Base-by-base conservation (phyloP, 2,888 invertebrate genomes). In the Zonitis immaculata region DNA sequence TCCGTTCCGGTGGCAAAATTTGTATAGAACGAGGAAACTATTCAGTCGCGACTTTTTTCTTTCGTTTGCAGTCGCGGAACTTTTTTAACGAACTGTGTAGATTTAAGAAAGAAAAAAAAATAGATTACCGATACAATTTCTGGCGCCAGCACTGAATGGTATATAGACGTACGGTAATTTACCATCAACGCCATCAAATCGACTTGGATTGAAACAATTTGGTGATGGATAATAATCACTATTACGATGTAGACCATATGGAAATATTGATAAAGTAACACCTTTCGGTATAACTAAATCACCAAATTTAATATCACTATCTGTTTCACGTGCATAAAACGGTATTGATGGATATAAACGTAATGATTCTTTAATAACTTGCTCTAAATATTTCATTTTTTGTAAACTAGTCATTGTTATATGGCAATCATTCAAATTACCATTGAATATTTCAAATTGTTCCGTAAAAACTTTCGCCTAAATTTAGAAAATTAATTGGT, bases 111-210 rank as follows among this genome's bases (percentile, higher is more conserved):
- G n/a, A n/a, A 26, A 26, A 26, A 39, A 22, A 28, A 55, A 63
- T 59, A 22, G 22, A 22, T n/a, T 65, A 79, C 80, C 80, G 53
- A 84, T 80, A 59, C 84, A 84, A 64, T 85, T 85, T 42, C 85
- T 78, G 0, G 83, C 80, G 0, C 85, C 85, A 8, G 84, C 85
- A 60, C 84, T 85, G 53, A 85, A 85, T 0, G 83, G 80, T 1
- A 85, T 66, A 72, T 79, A 84, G 22, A 77, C 77, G 62, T 80
- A 83, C 0, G 80, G 78, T 46, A 76, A 78, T 1, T 69, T 71
- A 5, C 62, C 69, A n/a, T 73, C 68, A 49, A 73, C 65, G 1
- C 64, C 52, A 27, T 77, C 74, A 57, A 81, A 83, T 27, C 84
- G 76, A 49, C 82, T 82, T 0, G 84, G 84, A 76, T 67, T 61